phyloP scores from a whole-genome alignment of 2,113 vertebrate species.

The Bucco capensis region DNA sequence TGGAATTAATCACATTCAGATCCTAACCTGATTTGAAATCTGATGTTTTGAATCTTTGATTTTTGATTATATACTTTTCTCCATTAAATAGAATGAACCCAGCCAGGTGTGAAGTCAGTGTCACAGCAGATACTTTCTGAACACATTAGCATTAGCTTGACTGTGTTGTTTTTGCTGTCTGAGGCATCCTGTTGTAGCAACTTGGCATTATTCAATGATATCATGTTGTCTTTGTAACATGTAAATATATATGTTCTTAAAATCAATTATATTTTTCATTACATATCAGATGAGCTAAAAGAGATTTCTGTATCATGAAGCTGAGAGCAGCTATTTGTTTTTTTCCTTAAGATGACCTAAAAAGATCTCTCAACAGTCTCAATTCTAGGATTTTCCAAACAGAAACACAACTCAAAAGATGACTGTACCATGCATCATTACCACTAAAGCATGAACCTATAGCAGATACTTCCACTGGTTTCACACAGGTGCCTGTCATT shows the following conservation, averaged over 20 bases:
- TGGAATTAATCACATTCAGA: background rate
- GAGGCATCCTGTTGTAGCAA: background rate
- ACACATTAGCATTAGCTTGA: background rate
- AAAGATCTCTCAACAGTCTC: background rate
- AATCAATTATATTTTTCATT: background rate
- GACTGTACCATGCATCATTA: background rate
- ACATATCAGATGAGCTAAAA: background rate
- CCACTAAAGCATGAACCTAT: background rate
- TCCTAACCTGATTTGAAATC: background rate
- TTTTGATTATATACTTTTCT: background rate
- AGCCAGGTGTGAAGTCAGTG: background rate
- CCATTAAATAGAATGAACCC: background rate
- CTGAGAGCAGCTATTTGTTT: background rate
- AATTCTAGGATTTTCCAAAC: background rate
- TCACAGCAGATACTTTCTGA: background rate
- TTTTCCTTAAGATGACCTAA: background rate
- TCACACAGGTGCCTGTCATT: background rate
- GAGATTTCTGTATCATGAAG: background rate
- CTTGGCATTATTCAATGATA: background rate
- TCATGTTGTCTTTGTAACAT: background rate
- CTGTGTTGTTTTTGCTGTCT: background rate
- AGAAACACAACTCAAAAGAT: background rate
- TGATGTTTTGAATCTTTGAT: background rate
- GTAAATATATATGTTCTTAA: background rate
- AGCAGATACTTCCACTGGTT: background rate